Conservation (phyloP, 2,797 vertebrate genomes). For the Todus mexicanus region DNA sequence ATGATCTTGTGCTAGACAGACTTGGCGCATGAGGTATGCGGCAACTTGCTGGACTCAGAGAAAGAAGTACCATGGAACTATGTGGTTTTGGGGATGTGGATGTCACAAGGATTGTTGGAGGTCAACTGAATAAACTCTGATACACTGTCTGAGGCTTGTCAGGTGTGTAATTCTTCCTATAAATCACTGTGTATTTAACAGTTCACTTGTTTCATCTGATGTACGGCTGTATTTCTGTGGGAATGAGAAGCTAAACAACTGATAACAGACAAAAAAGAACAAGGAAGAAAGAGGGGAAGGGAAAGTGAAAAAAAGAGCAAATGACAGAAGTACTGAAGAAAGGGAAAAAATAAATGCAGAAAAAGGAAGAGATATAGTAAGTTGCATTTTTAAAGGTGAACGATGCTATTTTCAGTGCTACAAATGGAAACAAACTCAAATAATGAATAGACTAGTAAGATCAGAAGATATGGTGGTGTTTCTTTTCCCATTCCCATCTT, state of each 20-base stretch:
- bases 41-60: neutral
- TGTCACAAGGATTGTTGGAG: neutral
- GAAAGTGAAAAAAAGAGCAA: neutral
- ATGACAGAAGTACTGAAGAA: neutral
- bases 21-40: neutral
- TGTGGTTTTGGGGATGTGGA: neutral
- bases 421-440: neutral
- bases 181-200: neutral
- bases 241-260: neutral
- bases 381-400: neutral
- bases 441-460: neutral
- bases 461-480: neutral
- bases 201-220: neutral
- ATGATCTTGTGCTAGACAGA: neutral
- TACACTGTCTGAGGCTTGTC: neutral
- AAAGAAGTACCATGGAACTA: rapidly evolving
- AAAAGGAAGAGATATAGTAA: neutral
- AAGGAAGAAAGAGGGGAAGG: neutral
- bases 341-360: neutral
- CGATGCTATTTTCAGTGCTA: neutral
- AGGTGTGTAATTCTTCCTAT: neutral
- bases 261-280: neutral
- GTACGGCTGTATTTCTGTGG: neutral
- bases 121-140: neutral
- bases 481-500: neutral